These are phyloP conservation scores for Belgica antarctica DNA, from an alignment of 2,888 invertebrate genomes.

Conservation along the genomic window DNA sequence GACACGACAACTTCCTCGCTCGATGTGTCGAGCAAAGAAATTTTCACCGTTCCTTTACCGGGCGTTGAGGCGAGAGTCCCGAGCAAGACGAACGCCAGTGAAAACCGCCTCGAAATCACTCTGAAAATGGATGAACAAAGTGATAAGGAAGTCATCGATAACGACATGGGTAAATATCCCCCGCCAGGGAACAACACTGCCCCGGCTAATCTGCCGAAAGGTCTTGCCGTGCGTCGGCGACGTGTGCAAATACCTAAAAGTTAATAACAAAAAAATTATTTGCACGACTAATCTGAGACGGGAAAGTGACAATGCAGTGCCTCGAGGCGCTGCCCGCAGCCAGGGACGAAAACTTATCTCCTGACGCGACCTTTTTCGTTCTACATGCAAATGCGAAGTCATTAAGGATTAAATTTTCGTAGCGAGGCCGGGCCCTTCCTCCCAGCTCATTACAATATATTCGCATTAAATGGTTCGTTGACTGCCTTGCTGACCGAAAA, in stretches of 20 bases:
- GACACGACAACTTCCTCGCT: background rate
- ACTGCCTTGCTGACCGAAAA: background rate
- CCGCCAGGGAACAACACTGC: too few relatives aligned
- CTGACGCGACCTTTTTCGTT: too few relatives aligned
- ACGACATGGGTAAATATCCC: constrained; percentile 33
- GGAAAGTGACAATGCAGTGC: too few relatives aligned
- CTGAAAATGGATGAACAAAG: constrained; percentile 28
- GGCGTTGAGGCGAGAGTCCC: background rate
- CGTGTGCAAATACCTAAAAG: too few relatives aligned
- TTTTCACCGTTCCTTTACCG: background rate
- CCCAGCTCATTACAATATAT: background rate
- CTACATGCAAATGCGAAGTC: background rate
- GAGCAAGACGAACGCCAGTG: background rate
- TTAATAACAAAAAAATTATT: too few relatives aligned
- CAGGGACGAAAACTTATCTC: too few relatives aligned
- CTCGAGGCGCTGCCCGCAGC: too few relatives aligned
- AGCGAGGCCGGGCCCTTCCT: background rate
- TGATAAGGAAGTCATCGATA: constrained; percentile 34
- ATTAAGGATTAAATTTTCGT: background rate
- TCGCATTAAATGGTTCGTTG: too few relatives aligned
- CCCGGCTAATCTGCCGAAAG: too few relatives aligned
- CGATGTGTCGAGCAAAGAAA: background rate
- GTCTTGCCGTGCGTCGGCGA: too few relatives aligned
- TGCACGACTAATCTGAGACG: too few relatives aligned
- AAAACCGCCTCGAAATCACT: constrained; percentile 34